Conservation (phyloP, 2,888 invertebrate genomes). For the Chrysolina oricalcia region DNA sequence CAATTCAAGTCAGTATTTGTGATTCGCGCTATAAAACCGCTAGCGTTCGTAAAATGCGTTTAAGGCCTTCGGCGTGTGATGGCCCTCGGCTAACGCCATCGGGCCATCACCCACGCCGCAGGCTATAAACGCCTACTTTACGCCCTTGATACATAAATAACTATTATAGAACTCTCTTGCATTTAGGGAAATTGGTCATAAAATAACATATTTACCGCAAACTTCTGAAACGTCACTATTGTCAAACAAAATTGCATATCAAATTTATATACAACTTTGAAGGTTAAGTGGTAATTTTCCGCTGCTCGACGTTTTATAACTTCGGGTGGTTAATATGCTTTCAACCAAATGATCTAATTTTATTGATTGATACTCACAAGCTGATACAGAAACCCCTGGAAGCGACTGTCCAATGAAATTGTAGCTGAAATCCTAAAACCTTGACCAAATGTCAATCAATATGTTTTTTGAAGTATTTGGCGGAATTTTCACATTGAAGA, state of each 20-base stretch:
- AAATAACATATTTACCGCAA: not conserved
- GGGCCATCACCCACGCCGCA: no score
- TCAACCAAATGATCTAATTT: not conserved
- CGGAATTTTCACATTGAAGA: slow-evolving; percentile 58
- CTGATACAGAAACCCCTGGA: not conserved
- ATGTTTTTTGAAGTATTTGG: slow-evolving; percentile 50
- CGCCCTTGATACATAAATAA: not conserved
- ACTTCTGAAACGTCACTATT: not conserved
- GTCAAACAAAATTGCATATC: slow-evolving; percentile 3
- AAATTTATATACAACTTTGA: not conserved
- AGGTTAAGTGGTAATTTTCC: not conserved
- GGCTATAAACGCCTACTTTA: no score
- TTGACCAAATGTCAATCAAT: not conserved
- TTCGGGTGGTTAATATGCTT: not conserved
- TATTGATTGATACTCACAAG: not conserved
- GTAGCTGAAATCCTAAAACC: not conserved
- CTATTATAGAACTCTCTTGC: not conserved
- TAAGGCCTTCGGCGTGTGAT: no score
- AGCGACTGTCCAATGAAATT: not conserved
- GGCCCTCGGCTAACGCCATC: no score
- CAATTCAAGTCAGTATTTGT: no score
- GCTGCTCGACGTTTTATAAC: not conserved
- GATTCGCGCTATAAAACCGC: no score
- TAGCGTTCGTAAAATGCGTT: no score
- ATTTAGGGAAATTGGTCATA: not conserved